phyloP scores from a whole-genome alignment of 2,797 vertebrate genomes.

The Loriculus beryllinus region DNA sequence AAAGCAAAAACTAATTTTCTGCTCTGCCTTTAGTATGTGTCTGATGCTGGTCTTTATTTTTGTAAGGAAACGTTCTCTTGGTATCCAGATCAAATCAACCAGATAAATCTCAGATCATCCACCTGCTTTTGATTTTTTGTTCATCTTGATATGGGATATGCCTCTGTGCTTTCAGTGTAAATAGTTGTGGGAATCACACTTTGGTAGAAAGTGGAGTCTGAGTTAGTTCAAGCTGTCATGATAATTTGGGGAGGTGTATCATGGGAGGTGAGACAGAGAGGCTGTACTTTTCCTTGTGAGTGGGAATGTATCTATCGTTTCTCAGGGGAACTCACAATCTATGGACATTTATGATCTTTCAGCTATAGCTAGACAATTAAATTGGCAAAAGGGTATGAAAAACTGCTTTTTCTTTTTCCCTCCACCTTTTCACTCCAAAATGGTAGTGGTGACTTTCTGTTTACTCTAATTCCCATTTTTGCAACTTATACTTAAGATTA shows the following conservation, averaged over 20 bases:
- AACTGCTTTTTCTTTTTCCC: neutral
- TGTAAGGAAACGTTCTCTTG: neutral
- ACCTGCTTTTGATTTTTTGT: neutral
- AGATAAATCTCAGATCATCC: neutral
- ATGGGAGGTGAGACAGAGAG: neutral
- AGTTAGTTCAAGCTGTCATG: neutral
- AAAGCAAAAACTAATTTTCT: neutral
- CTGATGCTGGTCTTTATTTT: neutral
- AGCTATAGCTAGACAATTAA: neutral
- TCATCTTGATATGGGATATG: neutral
- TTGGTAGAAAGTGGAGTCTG: neutral
- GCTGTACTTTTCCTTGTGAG: neutral
- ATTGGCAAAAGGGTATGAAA: neutral
- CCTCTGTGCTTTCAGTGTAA: neutral
- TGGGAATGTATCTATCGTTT: neutral
- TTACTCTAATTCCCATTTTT: neutral
- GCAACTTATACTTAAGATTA: neutral
- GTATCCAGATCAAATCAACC: neutral
- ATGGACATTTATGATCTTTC: neutral
- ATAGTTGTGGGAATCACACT: neutral
- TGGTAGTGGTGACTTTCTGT: neutral
- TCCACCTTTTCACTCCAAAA: neutral
- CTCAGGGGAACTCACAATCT: neutral
- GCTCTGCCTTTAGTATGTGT: neutral
- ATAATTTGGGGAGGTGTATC: neutral